These are phyloP conservation scores for Drosophila paulistorum DNA, from an alignment of 1,140 invertebrate genomes.

Conservation along the genomic window DNA sequence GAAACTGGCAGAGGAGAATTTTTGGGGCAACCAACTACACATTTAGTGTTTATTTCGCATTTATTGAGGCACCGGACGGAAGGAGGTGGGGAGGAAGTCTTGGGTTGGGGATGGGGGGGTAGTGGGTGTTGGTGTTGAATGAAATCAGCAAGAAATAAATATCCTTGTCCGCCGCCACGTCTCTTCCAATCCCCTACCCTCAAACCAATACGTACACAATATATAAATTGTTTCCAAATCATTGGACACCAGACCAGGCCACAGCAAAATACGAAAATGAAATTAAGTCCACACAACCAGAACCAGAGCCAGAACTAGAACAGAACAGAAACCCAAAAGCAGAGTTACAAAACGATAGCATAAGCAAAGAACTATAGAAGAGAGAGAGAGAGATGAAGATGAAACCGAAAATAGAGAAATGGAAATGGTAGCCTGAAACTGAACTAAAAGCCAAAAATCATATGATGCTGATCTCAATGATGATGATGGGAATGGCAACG, in stretches of 20 bases:
- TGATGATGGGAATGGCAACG: slow-evolving; percentile 36
- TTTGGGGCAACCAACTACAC: slow-evolving; percentile 60
- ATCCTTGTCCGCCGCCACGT: slow-evolving; percentile 55
- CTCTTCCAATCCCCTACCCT: background rate
- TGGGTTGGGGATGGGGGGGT: background rate
- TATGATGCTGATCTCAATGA: slow-evolving; percentile 68
- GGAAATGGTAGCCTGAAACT: slow-evolving; percentile 18
- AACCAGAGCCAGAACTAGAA: slow-evolving; percentile 13
- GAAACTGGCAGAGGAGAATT: background rate
- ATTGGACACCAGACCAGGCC: slow-evolving; percentile 74
- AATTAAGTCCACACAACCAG: slow-evolving; percentile 62
- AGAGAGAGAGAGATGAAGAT: too few species aligned
- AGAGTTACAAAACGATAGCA: slow-evolving; percentile 18
- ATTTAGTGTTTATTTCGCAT: slow-evolving; percentile 80
- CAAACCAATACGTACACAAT: slow-evolving; percentile 36
- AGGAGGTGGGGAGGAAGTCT: background rate
- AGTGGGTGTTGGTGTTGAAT: slow-evolving; percentile 43
- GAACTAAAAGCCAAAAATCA: slow-evolving; percentile 49
- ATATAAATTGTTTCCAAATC: slow-evolving; percentile 79
- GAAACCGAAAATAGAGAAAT: background rate
- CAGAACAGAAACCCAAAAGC: slow-evolving; percentile 19
- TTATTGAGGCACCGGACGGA: slow-evolving; percentile 59
- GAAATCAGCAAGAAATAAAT: slow-evolving; percentile 79
- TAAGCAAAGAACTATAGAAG: background rate
- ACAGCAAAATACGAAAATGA: slow-evolving; percentile 70